phyloP scores from a whole-genome alignment of 2,113 vertebrate species.

The Pangasianodon gigas region DNA sequence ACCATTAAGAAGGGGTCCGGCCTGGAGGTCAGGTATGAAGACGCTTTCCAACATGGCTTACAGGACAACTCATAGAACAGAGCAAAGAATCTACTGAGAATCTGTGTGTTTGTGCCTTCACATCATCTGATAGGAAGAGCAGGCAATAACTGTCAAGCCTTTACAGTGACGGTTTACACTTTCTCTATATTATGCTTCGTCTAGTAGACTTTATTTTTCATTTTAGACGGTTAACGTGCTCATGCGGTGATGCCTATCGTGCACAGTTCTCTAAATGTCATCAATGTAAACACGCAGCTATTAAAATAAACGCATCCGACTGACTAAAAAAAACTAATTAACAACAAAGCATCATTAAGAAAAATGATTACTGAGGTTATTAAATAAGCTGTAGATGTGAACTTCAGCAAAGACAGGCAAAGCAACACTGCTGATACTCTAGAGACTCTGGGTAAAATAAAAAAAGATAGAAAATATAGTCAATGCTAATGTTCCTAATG shows the following conservation, averaged over 20 bases:
- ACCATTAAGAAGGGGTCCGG: neutral
- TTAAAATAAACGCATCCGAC: neutral
- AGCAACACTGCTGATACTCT: constrained; percentile 41
- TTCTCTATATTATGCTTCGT: neutral
- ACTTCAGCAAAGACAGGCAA: constrained; percentile 81
- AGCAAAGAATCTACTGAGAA: neutral
- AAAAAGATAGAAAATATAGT: constrained; percentile 1
- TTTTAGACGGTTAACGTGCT: neutral
- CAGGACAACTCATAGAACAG: constrained; percentile 26
- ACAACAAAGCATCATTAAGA: constrained; percentile 31
- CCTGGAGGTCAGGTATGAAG: constrained; percentile 31
- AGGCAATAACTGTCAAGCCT: neutral
- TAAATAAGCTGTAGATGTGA: constrained; percentile 88
- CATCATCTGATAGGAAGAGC: neutral
- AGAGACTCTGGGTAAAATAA: constrained; percentile 23
- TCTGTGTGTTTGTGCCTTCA: neutral
- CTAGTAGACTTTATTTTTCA: neutral
- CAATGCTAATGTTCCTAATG: constrained; percentile 16
- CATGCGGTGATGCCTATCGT: neutral
- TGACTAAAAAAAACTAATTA: constrained; percentile 4
- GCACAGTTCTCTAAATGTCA: constrained; percentile 23
- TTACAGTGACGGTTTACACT: neutral
- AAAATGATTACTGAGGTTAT: constrained; percentile 82
- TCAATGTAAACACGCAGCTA: neutral
- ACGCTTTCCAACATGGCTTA: constrained; percentile 36